A percentile compares a stretch with the other conserved stretches of the same genome.
Evolutionary conservation across 2,113 vertebrate species (phyloP).

Genomic region (Rutilus rutilus): DNA sequence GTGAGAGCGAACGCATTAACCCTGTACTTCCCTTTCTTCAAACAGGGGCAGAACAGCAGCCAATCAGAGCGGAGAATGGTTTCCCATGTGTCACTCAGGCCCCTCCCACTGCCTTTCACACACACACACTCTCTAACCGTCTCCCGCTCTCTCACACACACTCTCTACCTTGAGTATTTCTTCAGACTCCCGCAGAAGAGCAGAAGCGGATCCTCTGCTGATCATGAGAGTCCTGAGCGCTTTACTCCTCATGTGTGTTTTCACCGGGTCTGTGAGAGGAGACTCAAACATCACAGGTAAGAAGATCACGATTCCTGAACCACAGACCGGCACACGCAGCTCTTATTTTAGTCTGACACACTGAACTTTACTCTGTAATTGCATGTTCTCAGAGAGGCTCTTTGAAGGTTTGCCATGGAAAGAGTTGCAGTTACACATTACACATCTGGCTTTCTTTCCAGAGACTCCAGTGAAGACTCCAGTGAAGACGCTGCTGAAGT

Average conservation of each 20-base stretch:
- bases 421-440: neutral
- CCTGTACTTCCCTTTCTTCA: too few relatives aligned
- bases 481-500: neutral
- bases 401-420: constrained; percentile 35
- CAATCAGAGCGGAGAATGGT: too few relatives aligned
- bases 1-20: too few relatives aligned
- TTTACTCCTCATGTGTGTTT: neutral
- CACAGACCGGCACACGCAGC: neutral
- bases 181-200: neutral
- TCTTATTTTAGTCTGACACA: neutral
- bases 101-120: too few relatives aligned
- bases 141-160: too few relatives aligned
- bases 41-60: too few relatives aligned
- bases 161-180: neutral
- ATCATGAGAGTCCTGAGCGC: neutral
- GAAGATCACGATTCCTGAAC: neutral
- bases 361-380: constrained; percentile 1
- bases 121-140: too few relatives aligned
- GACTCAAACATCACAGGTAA: neutral
- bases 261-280: neutral
- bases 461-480: too few relatives aligned
- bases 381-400: constrained; percentile 12
- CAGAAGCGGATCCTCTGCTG: neutral
- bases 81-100: too few relatives aligned
- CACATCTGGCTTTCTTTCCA: neutral